Evolutionary conservation across 2,888 invertebrate genomes (phyloP).

Genomic region (Cataglyphis livida): DNA sequence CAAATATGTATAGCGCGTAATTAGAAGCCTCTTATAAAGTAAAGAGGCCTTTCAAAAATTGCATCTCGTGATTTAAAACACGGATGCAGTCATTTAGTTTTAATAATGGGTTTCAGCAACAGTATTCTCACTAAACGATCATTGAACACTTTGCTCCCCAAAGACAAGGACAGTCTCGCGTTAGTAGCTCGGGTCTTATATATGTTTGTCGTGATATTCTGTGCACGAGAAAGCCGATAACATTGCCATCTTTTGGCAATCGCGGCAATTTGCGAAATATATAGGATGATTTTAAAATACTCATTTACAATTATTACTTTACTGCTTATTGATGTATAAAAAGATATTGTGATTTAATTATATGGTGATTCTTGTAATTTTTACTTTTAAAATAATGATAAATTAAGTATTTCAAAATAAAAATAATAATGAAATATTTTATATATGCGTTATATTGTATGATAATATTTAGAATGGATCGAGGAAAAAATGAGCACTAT

Average conservation of each 20-base stretch:
- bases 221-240: slow-evolving; percentile 69
- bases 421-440: no score
- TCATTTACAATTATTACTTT: not conserved
- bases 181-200: slow-evolving; percentile 16
- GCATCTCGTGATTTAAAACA: slow-evolving; percentile 87
- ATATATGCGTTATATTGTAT: no score
- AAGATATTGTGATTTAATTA: not conserved
- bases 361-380: not conserved
- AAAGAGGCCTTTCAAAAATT: slow-evolving; percentile 93
- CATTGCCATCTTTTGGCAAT: slow-evolving; percentile 72
- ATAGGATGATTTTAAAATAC: not conserved
- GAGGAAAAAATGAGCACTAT: no score
- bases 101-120: slow-evolving; percentile 91
- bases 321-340: not conserved
- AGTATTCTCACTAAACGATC: slow-evolving; percentile 95
- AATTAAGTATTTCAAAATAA: not conserved
- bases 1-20: not conserved
- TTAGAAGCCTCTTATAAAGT: slow-evolving; percentile 87
- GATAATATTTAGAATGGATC: no score
- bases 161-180: slow-evolving; percentile 89
- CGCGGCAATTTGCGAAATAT: not conserved
- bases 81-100: slow-evolving; percentile 87
- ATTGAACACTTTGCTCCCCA: slow-evolving; percentile 95
- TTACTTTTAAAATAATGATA: not conserved
- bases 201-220: not conserved